Percentiles rank a stretch among this genome's conserved stretches.
Evolutionary conservation across 2,113 vertebrate species (phyloP).

Genomic region (Laticauda colubrina): DNA sequence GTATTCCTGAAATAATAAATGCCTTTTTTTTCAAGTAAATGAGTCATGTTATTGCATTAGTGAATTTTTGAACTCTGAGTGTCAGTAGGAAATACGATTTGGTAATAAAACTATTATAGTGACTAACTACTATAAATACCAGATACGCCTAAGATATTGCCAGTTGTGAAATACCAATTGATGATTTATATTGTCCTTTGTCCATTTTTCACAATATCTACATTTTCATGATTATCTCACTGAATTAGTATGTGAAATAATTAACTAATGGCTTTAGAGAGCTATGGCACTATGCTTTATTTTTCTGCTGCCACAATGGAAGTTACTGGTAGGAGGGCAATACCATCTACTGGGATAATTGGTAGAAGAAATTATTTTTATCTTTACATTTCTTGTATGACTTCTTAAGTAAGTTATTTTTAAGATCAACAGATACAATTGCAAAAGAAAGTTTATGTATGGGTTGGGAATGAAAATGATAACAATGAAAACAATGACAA

Average conservation of each 20-base stretch:
- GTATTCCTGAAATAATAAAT: not conserved
- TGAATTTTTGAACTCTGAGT: not conserved
- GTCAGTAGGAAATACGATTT: not conserved
- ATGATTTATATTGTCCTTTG: not conserved
- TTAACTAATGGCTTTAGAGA: not conserved
- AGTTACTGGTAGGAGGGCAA: not conserved
- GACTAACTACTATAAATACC: not conserved
- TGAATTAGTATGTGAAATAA: not conserved
- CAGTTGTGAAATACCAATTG: not conserved
- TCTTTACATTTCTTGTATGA: not conserved
- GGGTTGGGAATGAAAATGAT: not conserved
- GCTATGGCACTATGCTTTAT: not conserved
- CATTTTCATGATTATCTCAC: constrained; percentile 47
- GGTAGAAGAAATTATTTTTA: not conserved
- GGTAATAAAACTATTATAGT: not conserved
- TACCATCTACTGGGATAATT: not conserved
- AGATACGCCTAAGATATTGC: not conserved
- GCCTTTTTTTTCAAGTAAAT: not conserved
- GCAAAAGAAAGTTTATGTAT: not conserved
- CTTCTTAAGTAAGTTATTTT: not conserved
- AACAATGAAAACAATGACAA: not conserved
- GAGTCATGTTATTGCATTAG: not conserved
- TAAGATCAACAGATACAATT: not conserved
- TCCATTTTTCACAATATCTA: not conserved
- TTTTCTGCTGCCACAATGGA: not conserved